These are phyloP conservation scores for Plectus sambesii DNA, from an alignment of 1,140 invertebrate species.

Conservation along the genomic window DNA sequence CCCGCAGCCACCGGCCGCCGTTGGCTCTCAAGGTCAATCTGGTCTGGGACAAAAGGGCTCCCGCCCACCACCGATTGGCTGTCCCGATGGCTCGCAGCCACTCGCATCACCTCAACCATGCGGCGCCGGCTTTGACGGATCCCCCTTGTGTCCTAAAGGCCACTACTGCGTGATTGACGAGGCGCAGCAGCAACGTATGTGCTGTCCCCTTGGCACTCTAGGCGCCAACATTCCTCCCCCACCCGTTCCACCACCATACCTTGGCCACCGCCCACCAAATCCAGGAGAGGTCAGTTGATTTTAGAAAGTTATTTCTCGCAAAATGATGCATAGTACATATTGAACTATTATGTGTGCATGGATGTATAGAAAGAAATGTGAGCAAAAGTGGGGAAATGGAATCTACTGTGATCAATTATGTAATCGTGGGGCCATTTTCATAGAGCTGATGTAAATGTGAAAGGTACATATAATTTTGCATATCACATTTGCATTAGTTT, in stretches of 20 bases:
- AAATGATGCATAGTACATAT: no score
- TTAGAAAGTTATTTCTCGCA: no score
- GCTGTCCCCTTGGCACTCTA: constrained; percentile 31
- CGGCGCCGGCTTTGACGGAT: constrained; percentile 39
- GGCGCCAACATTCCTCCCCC: constrained; percentile 27
- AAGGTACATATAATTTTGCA: no score
- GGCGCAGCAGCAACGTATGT: constrained; percentile 32
- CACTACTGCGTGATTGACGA: constrained; percentile 43
- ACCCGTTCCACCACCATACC: constrained; percentile 34
- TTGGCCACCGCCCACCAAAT: constrained; percentile 31
- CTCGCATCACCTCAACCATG: constrained; percentile 30
- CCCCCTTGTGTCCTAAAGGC: constrained; percentile 35
- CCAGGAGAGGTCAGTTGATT: constrained; percentile 38
- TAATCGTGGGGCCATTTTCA: no score
- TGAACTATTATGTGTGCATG: no score
- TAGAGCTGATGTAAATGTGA: no score
- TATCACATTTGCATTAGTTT: no score
- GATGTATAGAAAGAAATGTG: no score
- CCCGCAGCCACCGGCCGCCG: constrained; percentile 4
- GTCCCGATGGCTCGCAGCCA: constrained; percentile 43
- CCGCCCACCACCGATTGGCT: constrained; percentile 24
- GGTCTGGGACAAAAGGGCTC: no score
- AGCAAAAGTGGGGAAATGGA: no score
- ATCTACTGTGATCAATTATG: no score
- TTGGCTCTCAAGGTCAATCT: constrained; percentile 5